Evolutionary conservation across 2,888 invertebrate genomes (phyloP).

Genomic region (Ypsolopha sequella): DNA sequence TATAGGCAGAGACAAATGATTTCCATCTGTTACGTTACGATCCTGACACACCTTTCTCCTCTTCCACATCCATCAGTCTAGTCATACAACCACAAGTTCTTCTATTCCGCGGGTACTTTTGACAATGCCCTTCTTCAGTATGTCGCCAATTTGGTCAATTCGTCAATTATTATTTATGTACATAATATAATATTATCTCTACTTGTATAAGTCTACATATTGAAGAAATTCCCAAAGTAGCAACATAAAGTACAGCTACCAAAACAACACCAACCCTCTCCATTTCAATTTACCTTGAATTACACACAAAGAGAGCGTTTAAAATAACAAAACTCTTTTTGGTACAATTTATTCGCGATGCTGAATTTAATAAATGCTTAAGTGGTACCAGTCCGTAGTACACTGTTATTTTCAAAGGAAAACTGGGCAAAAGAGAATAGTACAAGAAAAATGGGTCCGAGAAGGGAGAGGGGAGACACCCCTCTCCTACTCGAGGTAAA

Average conservation of each 20-base stretch:
- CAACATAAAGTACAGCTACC: neutral
- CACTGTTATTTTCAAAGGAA: slow-evolving; percentile 29
- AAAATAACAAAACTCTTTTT: slow-evolving; percentile 39
- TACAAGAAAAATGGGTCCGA: slow-evolving; percentile 52
- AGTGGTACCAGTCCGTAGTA: slow-evolving; percentile 26
- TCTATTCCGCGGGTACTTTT: too few species aligned
- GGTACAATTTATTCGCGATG: slow-evolving; percentile 48
- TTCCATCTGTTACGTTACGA: too few species aligned
- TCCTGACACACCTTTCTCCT: too few species aligned
- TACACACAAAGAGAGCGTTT: slow-evolving; percentile 6
- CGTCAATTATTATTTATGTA: too few species aligned
- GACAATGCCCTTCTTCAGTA: too few species aligned
- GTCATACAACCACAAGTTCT: too few species aligned
- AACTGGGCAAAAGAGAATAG: slow-evolving; percentile 62
- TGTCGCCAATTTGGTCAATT: too few species aligned
- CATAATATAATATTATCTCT: too few species aligned
- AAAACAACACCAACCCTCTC: neutral
- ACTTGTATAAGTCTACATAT: too few species aligned
- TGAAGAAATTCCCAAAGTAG: too few species aligned
- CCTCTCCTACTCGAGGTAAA: slow-evolving; percentile 24
- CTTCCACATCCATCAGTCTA: too few species aligned
- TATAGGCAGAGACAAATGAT: too few species aligned
- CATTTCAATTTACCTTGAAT: neutral
- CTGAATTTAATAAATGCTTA: slow-evolving; percentile 65
- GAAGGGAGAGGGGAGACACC: slow-evolving; percentile 13